Percentiles rank a stretch among this genome's conserved stretches.
Conservation (phyloP, 2,797 vertebrate species). For the Myiotriccus ornatus region DNA sequence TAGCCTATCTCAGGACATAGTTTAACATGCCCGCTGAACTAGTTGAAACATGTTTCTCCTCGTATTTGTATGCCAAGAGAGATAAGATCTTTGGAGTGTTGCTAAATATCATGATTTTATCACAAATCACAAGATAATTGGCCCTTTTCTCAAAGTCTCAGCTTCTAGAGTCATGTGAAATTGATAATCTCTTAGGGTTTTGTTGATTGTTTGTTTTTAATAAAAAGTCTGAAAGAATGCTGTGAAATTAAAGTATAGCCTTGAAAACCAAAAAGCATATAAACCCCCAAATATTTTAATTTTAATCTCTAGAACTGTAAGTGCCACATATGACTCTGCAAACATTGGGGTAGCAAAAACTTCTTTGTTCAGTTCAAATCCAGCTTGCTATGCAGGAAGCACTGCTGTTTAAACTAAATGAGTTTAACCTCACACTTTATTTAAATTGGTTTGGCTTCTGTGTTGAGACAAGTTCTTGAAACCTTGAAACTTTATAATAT, state of each 20-base stretch:
- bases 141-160: background rate
- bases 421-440: background rate
- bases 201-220: background rate
- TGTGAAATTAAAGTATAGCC: background rate
- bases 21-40: constrained; percentile 49
- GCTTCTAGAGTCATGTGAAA: background rate
- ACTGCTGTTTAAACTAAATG: background rate
- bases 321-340: background rate
- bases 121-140: constrained; percentile 24
- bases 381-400: background rate
- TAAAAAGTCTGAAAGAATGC: background rate
- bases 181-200: background rate
- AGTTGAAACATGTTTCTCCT: constrained; percentile 51
- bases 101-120: constrained; percentile 46
- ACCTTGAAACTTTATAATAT: background rate
- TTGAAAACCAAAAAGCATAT: background rate
- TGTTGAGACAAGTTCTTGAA: constrained; percentile 18
- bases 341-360: background rate
- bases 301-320: background rate
- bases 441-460: constrained; percentile 30
- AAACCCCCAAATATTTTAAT: background rate
- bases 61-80: background rate
- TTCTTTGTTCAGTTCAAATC: background rate
- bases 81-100: constrained; percentile 42
- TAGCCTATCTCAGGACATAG: constrained; percentile 34